A percentile compares a stretch with the other conserved stretches of the same genome.
Evolutionary conservation across 2,113 vertebrate species (phyloP).

Genomic region (Lagopus leucura): DNA sequence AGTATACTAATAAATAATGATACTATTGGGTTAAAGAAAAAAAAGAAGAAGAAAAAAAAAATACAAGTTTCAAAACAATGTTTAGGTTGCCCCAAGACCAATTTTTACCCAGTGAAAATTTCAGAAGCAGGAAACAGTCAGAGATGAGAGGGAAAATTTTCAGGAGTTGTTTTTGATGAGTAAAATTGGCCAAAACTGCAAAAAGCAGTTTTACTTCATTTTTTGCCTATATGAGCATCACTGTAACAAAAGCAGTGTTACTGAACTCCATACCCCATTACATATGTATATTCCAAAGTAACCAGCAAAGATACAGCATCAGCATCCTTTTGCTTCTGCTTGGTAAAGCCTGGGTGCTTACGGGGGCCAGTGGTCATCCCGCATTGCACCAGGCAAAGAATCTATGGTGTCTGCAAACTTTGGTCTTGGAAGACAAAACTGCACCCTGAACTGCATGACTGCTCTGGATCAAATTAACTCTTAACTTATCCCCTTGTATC

Average conservation of each 20-base stretch:
- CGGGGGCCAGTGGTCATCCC: not conserved
- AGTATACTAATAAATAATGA: not conserved
- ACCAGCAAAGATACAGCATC: too few relatives aligned
- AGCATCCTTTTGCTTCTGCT: not conserved
- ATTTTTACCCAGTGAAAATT: not conserved
- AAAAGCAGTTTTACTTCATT: not conserved
- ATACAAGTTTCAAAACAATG: not conserved
- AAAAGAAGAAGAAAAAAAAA: too few relatives aligned
- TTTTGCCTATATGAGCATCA: not conserved
- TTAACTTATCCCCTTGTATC: not conserved
- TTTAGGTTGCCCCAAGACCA: not conserved
- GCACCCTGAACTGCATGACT: not conserved
- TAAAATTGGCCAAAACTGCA: not conserved
- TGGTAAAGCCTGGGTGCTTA: not conserved
- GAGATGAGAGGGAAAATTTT: not conserved
- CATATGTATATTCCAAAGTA: not conserved
- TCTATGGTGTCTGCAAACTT: not conserved
- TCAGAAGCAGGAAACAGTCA: not conserved
- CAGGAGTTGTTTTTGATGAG: not conserved
- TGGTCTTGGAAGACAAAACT: not conserved
- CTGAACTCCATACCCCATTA: not conserved
- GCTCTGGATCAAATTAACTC: not conserved
- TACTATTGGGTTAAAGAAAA: not conserved
- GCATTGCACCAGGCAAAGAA: fast-evolving
- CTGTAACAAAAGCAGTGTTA: not conserved